Percentiles rank a stretch among this genome's conserved stretches.
These are phyloP conservation scores for Trichomycterus rosablanca DNA, from an alignment of 2,113 vertebrate species.

Conservation along the genomic window DNA sequence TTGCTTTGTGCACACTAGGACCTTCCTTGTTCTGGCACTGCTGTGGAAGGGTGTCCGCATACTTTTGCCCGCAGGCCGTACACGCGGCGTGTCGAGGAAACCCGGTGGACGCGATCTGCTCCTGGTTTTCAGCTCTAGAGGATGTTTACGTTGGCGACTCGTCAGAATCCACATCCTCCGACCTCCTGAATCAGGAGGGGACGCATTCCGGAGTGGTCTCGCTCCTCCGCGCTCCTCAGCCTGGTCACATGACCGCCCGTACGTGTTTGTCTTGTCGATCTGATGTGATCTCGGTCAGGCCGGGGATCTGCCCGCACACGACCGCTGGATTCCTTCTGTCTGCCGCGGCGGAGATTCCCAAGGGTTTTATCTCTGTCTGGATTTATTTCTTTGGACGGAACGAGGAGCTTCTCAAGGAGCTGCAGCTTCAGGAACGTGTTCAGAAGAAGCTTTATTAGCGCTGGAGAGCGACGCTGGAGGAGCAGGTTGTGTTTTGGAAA, in stretches of 20 bases:
- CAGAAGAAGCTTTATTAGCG: no score
- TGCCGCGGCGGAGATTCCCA: no score
- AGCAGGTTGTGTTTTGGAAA: slow-evolving; percentile 30
- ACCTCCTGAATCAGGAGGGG: slow-evolving; percentile 24
- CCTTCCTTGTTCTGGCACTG: no score
- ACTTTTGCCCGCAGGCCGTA: no score
- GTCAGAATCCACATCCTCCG: slow-evolving; percentile 38
- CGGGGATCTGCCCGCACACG: neutral
- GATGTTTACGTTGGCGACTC: slow-evolving; percentile 36
- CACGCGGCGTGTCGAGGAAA: neutral
- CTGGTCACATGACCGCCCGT: neutral
- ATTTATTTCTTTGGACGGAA: no score
- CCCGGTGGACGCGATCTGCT: neutral
- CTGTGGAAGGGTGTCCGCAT: no score
- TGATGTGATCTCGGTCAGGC: neutral
- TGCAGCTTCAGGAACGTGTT: neutral
- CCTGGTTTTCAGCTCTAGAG: slow-evolving; percentile 9
- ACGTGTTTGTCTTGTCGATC: neutral
- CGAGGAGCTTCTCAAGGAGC: neutral
- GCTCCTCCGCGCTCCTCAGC: slow-evolving; percentile 28
- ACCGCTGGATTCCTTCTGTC: no score
- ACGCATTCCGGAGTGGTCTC: slow-evolving; percentile 29
- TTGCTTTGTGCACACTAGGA: no score
- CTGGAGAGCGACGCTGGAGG: neutral
- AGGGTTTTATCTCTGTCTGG: no score